Evolutionary conservation across 2,888 invertebrate species (phyloP), one percentile per base, ranked within the genome.

Genomic region (Sminthurinus aureus): DNA sequence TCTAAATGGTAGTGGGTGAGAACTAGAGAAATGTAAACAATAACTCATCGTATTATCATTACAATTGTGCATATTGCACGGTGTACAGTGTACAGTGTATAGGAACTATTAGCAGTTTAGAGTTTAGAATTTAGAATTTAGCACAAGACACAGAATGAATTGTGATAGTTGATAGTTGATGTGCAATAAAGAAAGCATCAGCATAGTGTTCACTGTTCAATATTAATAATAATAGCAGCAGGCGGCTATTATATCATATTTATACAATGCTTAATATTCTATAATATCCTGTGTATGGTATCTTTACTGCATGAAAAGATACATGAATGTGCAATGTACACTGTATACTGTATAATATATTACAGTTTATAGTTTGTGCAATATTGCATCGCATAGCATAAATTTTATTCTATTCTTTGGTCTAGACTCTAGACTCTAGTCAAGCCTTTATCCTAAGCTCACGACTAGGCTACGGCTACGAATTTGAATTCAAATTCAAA

Each of bases 21-120:
- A 71, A 15, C 13, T 24, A 12, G 71, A 71, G 71, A 71, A 71
- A 71, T 69, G 67, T 3, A 22, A 24, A 58, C 58, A 58, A 71
- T 71, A 71, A 71, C 71, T 71, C 71, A 71, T 71, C 71, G 26
- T 24, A 26, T 71, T 71, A 71, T 71, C 71, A 26, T 71, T 71
- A 69, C 24, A 22, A 22, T 3, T 13, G 22, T 24, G 22, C 71
- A 71, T 24, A 0, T 4, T 12, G 71, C 26, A 71, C n/a, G n/a
- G 38, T 38, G 38, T 38, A 38, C 6, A 38, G 38, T n/a, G n/a
- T n/a, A n/a, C n/a, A 67, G 38, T 38, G 38, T 38, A 38, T 38
- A 38, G 38, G 38, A 38, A 38, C 38, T 38, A 38, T 38, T 38
- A 38, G 38, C 38, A 38, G 38, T 38, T 38, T n/a, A n/a, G n/a